Evolutionary conservation across 2,888 invertebrate species (phyloP).

Genomic region (Apantesis nais): DNA sequence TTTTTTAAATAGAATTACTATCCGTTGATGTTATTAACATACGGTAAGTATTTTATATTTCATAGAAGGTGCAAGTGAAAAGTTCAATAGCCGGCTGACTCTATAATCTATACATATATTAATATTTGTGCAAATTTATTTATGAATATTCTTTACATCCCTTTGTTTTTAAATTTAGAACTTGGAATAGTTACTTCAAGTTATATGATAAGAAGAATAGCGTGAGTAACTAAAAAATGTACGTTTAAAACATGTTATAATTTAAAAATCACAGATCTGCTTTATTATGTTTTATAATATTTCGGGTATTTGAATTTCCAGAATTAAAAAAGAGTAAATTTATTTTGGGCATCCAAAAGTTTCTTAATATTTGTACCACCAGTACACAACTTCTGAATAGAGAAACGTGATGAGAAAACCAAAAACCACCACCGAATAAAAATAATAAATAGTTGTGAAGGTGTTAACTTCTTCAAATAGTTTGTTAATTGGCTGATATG

Average conservation of each 20-base stretch:
- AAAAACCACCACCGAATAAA: constrained; percentile 43
- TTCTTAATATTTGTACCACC: neutral
- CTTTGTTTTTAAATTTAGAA: too few species aligned
- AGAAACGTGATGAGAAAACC: constrained; percentile 27
- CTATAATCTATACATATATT: too few species aligned
- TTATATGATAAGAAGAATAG: too few species aligned
- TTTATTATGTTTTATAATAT: too few species aligned
- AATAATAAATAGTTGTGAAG: constrained; percentile 43
- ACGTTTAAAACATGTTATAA: too few species aligned
- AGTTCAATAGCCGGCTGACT: neutral
- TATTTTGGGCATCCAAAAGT: neutral
- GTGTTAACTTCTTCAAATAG: neutral
- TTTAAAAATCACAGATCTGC: too few species aligned
- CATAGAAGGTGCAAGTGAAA: neutral
- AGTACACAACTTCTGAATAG: constrained; percentile 14
- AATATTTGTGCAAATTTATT: too few species aligned
- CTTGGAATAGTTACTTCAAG: too few species aligned
- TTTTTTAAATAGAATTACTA: neutral
- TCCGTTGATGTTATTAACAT: neutral
- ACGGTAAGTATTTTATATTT: neutral
- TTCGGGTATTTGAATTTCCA: too few species aligned
- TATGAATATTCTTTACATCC: too few species aligned
- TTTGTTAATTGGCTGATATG: neutral
- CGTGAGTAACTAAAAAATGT: too few species aligned
- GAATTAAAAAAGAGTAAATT: too few species aligned